Conservation (phyloP, 92 coral and sea anemone species). For the Porites lobata region DNA sequence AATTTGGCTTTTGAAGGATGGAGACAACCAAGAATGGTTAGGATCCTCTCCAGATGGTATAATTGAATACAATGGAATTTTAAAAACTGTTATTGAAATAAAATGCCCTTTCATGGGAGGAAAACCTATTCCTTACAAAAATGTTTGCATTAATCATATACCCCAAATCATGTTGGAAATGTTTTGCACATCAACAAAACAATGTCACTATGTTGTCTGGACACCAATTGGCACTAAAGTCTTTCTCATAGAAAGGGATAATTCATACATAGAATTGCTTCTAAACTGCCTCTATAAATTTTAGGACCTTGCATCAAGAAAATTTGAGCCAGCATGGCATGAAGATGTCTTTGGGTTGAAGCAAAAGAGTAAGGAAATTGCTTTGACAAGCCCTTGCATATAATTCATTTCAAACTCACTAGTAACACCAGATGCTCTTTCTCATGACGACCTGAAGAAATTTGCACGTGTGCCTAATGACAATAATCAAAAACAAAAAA, state of each 20-base stretch:
- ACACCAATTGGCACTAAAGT: constrained; percentile 44
- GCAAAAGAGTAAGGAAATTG: constrained; percentile 36
- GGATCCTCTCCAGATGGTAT: not conserved
- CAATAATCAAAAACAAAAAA: constrained; percentile 2
- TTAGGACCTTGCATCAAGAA: constrained; percentile 34
- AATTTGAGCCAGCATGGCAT: constrained; percentile 51
- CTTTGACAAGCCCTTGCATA: not conserved
- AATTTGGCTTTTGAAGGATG: not conserved
- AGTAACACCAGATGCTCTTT: not conserved
- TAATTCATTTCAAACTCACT: constrained; percentile 1
- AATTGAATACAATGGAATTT: not conserved
- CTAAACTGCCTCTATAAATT: constrained; percentile 49
- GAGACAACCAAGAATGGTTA: not conserved
- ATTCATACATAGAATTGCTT: constrained; percentile 16
- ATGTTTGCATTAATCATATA: constrained; percentile 17
- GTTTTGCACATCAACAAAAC: constrained; percentile 36
- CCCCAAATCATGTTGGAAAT: constrained; percentile 14
- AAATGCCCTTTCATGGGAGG: constrained; percentile 17
- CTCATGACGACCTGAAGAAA: constrained; percentile 1
- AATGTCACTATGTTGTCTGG: constrained; percentile 54
- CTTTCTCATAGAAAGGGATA: constrained; percentile 30
- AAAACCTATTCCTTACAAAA: constrained; percentile 51
- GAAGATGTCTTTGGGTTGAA: constrained; percentile 47
- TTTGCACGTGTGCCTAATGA: not conserved
- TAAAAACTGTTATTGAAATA: not conserved